These are phyloP conservation scores for Tetragonula carbonaria DNA, from an alignment of 2,888 invertebrate genomes.

Conservation along the genomic window DNA sequence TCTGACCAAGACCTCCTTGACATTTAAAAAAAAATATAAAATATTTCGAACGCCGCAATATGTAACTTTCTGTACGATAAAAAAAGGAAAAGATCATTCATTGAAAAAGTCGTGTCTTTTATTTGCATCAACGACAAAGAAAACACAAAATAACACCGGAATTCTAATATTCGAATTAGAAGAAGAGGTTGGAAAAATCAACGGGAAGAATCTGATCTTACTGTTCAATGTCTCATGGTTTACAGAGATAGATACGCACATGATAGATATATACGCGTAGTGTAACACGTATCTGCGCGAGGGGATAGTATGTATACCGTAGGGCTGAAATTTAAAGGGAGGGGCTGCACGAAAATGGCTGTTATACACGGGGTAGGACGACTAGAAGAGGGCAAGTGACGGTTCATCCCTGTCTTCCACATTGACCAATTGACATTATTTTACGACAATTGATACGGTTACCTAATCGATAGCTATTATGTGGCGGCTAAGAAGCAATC, in stretches of 20 bases:
- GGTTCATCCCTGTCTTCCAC: conserved; percentile 72
- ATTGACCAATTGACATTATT: conserved; percentile 77
- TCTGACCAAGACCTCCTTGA: neutral
- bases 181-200: neutral
- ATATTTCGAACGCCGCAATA: neutral
- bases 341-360: conserved; percentile 83
- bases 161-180: too few species aligned
- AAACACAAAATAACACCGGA: neutral
- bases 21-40: neutral
- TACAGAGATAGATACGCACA: neutral
- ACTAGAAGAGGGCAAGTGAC: conserved; percentile 78
- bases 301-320: conserved; percentile 49
- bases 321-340: conserved; percentile 80
- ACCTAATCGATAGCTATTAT: conserved; percentile 79
- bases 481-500: conserved; percentile 74
- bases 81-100: neutral
- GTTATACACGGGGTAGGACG: conserved; percentile 80
- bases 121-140: neutral
- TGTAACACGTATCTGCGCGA: conserved; percentile 20
- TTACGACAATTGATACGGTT: conserved; percentile 74
- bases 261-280: conserved; percentile 2
- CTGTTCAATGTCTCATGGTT: conserved; percentile 20
- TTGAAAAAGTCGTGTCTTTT: neutral
- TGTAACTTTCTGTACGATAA: neutral
- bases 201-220: neutral